Conservation (phyloP, 1,140 invertebrate genomes). For the Odontomachus brunneus region DNA sequence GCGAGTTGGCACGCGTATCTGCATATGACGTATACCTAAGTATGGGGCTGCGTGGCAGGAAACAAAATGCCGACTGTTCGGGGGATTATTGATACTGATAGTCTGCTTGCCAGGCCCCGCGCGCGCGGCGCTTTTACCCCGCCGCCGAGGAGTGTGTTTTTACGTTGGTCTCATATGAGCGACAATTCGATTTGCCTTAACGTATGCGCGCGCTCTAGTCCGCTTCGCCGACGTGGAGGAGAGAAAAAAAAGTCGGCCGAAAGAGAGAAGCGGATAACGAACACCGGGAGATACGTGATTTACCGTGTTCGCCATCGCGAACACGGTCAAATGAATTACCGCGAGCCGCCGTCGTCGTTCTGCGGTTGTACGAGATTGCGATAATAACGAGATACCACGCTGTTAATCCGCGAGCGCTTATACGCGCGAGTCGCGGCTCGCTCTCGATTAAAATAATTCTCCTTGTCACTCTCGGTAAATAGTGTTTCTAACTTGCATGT, state of each 20-base stretch:
- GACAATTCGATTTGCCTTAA: conserved; percentile 46
- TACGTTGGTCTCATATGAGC: conserved; percentile 2
- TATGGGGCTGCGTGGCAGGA: conserved; percentile 24
- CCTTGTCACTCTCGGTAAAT: conserved; percentile 11
- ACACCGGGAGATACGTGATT: conserved; percentile 36
- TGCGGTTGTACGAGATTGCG: conserved; percentile 25
- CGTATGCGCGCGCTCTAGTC: conserved; percentile 6
- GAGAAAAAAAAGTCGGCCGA: neutral
- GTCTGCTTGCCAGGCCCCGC: neutral
- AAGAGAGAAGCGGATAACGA: neutral
- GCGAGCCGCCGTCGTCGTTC: conserved; percentile 30
- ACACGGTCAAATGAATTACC: conserved; percentile 51
- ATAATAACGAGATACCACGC: conserved; percentile 45
- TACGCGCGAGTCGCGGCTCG: conserved; percentile 22
- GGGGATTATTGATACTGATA: conserved; percentile 52
- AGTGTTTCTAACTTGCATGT: neutral
- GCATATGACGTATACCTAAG: conserved; percentile 7
- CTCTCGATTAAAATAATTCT: conserved; percentile 29
- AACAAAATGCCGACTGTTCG: conserved; percentile 49
- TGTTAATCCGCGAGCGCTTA: conserved; percentile 34
- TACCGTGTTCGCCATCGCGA: conserved; percentile 42
- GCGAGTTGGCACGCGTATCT: neutral
- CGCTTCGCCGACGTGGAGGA: neutral
- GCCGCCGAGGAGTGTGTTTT: conserved; percentile 22
- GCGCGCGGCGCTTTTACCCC: conserved; percentile 32